phyloP scores from a whole-genome alignment of 2,888 invertebrate species.

The Drosophila paucipuncta region DNA sequence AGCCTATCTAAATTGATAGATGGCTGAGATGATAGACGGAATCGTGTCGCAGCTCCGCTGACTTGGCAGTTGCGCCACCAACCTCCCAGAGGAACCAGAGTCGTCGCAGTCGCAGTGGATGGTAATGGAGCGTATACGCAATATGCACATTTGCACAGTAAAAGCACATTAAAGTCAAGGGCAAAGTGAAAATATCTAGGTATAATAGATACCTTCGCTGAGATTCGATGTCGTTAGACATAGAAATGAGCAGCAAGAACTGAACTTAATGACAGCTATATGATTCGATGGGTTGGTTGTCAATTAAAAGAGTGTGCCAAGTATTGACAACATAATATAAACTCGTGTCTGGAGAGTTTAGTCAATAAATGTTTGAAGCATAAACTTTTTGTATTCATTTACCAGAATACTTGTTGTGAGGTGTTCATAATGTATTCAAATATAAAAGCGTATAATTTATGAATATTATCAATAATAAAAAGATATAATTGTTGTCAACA shows the following conservation, averaged over 20 bases:
- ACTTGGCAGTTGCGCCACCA: slow-evolving; percentile 38
- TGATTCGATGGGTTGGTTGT: background rate
- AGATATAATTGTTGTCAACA: background rate
- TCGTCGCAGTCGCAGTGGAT: background rate
- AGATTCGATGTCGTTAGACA: background rate
- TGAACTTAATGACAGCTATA: background rate
- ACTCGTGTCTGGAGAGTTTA: background rate
- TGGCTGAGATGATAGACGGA: slow-evolving; percentile 72
- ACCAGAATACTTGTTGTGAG: background rate
- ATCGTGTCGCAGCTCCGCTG: slow-evolving; percentile 49
- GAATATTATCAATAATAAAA: background rate
- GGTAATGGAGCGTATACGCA: slow-evolving; percentile 46
- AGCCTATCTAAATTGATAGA: slow-evolving; percentile 76
- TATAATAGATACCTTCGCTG: background rate
- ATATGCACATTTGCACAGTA: slow-evolving; percentile 38
- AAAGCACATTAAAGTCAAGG: slow-evolving; percentile 37
- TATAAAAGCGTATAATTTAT: background rate
- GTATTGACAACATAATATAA: background rate
- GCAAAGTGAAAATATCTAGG: slow-evolving; percentile 8
- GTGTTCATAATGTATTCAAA: background rate
- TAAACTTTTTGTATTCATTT: background rate
- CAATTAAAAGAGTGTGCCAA: background rate
- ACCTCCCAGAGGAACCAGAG: background rate
- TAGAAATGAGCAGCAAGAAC: background rate
- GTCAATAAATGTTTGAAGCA: background rate